Evolutionary conservation across 2,797 vertebrate genomes (phyloP), one percentile per base, ranked within the genome.

Genomic region (Cephalopachus bancanus): DNA sequence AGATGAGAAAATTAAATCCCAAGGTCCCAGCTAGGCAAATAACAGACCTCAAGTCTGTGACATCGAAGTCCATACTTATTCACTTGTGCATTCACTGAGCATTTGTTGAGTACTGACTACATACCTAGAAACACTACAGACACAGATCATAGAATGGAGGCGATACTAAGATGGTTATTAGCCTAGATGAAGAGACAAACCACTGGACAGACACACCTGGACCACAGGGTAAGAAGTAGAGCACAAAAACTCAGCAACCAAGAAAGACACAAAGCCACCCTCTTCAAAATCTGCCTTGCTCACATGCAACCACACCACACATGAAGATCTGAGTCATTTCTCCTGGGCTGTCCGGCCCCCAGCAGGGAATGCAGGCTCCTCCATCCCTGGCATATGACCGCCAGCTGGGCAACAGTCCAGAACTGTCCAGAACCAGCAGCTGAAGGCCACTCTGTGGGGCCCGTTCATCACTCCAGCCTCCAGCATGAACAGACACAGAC

Each of bases 1-100:
- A 85, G 67, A 83, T 74, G 67, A 89, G 85, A 85, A 95, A 91
- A 94, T 89, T 49, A 86, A 94, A 86, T 83, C 53, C 49, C 65
- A 76, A 74, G 28, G 0, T 76, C 76, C 57, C 76, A 51, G 67
- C 30, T 28, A 81, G 28, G 9, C 65, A 76, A 49, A 57, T 57
- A 84, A 60, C 37, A 74, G 65, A 93, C 85, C 53, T 33, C 53
- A 78, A 76, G 83, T n/a, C 59, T 65, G 10, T 33, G 53, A 84
- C 62, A n/a, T 57, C 37, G 53, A 53, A 83, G 28, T n/a, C 19
- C 24, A 49, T 6, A 16, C 10, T 53, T 69, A 6, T 55, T 71
- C 37, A 55, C 3, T 53, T 7, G 14, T 1, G 55, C 60, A 30
- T 78, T 72, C n/a, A 3, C 1, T 0, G 4, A 81, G 80, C n/a